Evolutionary conservation across 1,140 invertebrate genomes (phyloP).

Genomic region (Papilio helenus): DNA sequence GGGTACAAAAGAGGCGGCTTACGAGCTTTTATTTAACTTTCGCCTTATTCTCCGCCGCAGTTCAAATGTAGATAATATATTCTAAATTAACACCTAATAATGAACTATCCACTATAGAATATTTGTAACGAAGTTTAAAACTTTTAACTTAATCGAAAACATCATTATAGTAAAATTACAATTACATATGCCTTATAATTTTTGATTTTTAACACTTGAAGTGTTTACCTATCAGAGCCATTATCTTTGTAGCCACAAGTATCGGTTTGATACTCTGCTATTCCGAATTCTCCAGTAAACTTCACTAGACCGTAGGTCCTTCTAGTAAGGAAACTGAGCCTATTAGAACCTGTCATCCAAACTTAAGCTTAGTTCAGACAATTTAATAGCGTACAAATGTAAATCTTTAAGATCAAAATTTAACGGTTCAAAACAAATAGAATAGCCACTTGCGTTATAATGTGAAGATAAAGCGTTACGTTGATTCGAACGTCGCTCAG

Average conservation of each 20-base stretch:
- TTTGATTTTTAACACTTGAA: background rate
- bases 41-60: constrained; percentile 40
- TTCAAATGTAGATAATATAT: constrained; percentile 33
- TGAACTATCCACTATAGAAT: background rate
- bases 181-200: background rate
- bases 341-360: no score
- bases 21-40: constrained; percentile 51
- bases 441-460: constrained; percentile 31
- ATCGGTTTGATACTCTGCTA: no score
- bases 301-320: no score
- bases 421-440: constrained; percentile 16
- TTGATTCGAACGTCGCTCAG: constrained; percentile 48
- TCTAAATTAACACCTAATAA: constrained; percentile 32
- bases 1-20: constrained; percentile 48
- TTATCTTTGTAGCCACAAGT: no score
- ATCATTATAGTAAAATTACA: background rate
- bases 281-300: no score
- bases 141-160: no score
- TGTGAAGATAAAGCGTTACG: constrained; percentile 35
- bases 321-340: no score
- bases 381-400: background rate
- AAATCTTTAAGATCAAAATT: background rate
- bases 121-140: background rate
- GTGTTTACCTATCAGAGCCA: no score
- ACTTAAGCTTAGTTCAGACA: background rate